Evolutionary conservation across 2,113 vertebrate species (phyloP).

Genomic region (Cryptomyrus ogoouensis): DNA sequence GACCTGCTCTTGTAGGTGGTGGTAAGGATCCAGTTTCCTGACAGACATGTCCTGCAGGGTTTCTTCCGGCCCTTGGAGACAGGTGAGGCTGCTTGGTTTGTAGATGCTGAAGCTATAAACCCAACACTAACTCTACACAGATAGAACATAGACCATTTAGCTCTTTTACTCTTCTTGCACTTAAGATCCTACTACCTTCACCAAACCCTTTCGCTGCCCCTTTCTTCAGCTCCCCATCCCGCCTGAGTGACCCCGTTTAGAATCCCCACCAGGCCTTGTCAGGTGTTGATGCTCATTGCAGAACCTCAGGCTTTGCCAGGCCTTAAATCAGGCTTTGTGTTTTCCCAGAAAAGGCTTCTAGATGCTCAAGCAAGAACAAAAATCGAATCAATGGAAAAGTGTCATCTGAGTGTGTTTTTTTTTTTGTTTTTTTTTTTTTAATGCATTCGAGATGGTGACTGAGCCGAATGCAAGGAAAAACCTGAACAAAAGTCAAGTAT

Average conservation of each 20-base stretch:
- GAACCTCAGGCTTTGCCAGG: not conserved
- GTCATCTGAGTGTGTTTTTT: not conserved
- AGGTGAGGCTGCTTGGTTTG: constrained; percentile 54
- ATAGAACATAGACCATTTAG: not conserved
- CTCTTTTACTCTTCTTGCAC: not conserved
- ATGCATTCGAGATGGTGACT: not conserved
- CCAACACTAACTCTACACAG: not conserved
- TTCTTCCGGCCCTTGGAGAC: constrained; percentile 85
- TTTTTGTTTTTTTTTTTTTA: not conserved
- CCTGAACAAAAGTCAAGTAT: not conserved
- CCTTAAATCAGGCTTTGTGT: not conserved
- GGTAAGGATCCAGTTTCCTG: constrained; percentile 84
- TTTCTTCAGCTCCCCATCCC: not conserved
- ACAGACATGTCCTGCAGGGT: constrained; percentile 82
- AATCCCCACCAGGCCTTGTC: not conserved
- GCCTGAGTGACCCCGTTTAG: not conserved
- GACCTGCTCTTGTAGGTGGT: constrained; percentile 64
- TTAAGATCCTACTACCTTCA: not conserved
- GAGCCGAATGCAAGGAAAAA: not conserved
- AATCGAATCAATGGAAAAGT: not conserved
- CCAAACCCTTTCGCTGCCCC: not conserved
- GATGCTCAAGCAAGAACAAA: not conserved
- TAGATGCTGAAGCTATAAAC: not conserved
- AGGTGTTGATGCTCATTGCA: not conserved
- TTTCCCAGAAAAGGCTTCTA: not conserved